phyloP scores from a whole-genome alignment of 2,113 vertebrate species.

The Machaerirhynchus nigripectus region DNA sequence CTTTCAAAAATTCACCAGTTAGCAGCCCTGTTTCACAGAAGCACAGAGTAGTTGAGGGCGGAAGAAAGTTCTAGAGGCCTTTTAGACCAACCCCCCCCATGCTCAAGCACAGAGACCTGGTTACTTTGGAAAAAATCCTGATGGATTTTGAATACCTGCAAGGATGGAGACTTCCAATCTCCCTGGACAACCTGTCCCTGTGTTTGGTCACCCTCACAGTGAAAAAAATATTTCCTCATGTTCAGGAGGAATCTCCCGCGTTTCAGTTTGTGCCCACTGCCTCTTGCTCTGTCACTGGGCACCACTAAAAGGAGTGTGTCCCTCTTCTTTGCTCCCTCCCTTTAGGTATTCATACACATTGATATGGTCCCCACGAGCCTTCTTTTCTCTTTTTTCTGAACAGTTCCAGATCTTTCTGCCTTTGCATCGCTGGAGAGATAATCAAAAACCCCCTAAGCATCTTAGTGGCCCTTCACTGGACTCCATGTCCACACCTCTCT shows the following conservation, averaged over 20 bases:
- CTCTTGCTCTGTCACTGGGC: not conserved
- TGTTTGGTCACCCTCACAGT: not conserved
- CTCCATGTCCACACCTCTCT: not conserved
- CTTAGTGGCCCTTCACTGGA: not conserved
- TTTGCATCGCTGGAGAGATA: not conserved
- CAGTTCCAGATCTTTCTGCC: not conserved
- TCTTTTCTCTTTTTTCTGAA: not conserved
- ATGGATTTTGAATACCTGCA: not conserved
- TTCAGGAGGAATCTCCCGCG: not conserved
- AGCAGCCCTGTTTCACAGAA: not conserved
- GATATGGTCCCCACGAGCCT: fast-evolving
- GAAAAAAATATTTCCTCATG: not conserved
- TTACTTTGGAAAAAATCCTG: not conserved
- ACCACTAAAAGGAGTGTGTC: not conserved
- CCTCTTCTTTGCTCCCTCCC: not conserved
- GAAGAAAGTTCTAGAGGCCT: not conserved
- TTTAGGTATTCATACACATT: not conserved
- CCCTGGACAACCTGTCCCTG: not conserved
- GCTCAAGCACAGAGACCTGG: not conserved
- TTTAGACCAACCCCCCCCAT: not conserved
- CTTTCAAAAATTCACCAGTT: not conserved
- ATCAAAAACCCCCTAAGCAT: not conserved
- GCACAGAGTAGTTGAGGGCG: not conserved
- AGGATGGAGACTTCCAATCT: not conserved
- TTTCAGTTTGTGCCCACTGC: not conserved